Conservation (phyloP, 2,888 invertebrate species). For the Lacanobia wlatinum region DNA sequence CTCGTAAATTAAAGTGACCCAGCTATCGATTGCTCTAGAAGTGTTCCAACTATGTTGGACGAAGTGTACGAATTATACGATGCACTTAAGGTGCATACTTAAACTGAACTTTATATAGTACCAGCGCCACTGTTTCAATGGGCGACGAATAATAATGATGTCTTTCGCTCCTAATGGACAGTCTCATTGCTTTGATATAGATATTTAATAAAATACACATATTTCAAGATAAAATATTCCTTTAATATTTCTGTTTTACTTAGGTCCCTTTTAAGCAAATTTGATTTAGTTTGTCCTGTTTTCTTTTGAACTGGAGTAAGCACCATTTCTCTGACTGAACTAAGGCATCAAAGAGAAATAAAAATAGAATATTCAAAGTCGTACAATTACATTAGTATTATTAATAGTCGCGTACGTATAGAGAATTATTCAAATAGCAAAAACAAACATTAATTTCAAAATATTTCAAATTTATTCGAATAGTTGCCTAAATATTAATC, state of each 20-base stretch:
- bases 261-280: slow-evolving; percentile 29
- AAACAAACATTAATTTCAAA: slow-evolving; percentile 54
- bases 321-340: slow-evolving; percentile 7
- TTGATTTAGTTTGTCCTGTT: slow-evolving; percentile 27
- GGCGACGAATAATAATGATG: slow-evolving; percentile 18
- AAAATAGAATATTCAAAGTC: slow-evolving; percentile 19
- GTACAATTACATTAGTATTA: slow-evolving; percentile 20
- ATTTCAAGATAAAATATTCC: slow-evolving; percentile 38
- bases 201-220: slow-evolving; percentile 19
- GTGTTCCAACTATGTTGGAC: slow-evolving; percentile 11
- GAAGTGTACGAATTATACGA: slow-evolving; percentile 38
- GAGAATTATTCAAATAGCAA: slow-evolving; percentile 31
- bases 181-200: slow-evolving; percentile 14
- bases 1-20: slow-evolving; percentile 52
- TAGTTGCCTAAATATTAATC: slow-evolving; percentile 67
- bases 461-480: slow-evolving; percentile 57
- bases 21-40: slow-evolving; percentile 44
- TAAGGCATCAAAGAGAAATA: slow-evolving; percentile 24
- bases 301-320: slow-evolving; percentile 31
- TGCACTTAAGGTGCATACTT: slow-evolving; percentile 40
- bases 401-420: slow-evolving; percentile 27
- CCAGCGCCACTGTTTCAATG: background rate
- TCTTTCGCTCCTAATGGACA: slow-evolving; percentile 3
- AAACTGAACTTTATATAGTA: slow-evolving; percentile 10
- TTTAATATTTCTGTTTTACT: slow-evolving; percentile 20